Conservation (phyloP, 2,113 vertebrate species). For the Passer domesticus region DNA sequence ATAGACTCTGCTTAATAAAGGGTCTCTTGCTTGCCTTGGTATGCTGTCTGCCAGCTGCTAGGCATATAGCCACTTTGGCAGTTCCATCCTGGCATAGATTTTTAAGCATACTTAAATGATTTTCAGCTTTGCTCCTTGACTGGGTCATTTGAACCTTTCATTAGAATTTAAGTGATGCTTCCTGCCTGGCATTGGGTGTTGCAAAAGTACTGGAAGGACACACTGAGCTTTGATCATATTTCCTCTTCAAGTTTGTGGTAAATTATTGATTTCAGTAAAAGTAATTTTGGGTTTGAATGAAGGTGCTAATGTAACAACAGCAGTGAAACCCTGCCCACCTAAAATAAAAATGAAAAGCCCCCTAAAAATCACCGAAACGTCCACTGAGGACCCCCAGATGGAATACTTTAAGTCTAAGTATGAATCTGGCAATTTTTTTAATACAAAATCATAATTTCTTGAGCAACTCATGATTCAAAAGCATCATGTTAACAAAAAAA, state of each 20-base stretch:
- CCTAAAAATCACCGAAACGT: rapidly evolving
- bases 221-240: neutral
- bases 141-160: neutral
- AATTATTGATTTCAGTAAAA: neutral
- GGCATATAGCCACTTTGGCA: slow-evolving; percentile 7
- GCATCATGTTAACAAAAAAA: neutral
- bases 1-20: neutral
- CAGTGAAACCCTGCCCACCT: neutral
- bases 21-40: neutral
- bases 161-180: slow-evolving; percentile 5
- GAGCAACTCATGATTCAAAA: neutral
- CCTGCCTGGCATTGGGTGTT: neutral
- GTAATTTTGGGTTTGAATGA: neutral
- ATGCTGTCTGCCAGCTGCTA: slow-evolving; percentile 21
- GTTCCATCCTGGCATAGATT: slow-evolving; percentile 16
- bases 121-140: slow-evolving; percentile 30
- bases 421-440: neutral
- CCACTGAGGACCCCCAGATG: neutral
- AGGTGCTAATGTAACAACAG: neutral
- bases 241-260: neutral
- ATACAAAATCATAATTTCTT: neutral
- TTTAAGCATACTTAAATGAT: neutral
- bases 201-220: neutral
- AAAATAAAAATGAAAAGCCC: rapidly evolving
- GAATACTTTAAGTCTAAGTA: neutral